These are phyloP conservation scores for Sesamia inferens DNA, from an alignment of 2,888 invertebrate genomes.

Conservation along the genomic window DNA sequence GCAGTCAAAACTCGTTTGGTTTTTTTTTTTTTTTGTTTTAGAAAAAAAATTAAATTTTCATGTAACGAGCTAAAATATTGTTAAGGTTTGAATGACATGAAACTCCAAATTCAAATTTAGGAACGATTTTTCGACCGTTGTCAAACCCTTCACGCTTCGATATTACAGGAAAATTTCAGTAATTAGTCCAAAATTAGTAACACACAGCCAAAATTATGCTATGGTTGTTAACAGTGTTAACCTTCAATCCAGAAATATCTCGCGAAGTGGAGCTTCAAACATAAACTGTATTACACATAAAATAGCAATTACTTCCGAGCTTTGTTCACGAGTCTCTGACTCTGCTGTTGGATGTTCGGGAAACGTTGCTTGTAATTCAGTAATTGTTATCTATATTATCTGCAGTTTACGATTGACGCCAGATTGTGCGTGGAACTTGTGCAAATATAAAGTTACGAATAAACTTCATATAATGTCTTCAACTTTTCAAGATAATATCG, in stretches of 20 bases:
- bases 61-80: conserved; percentile 17
- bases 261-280: conserved; percentile 31
- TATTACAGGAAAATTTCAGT: background rate
- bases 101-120: background rate
- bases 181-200: conserved; percentile 28
- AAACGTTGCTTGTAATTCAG: conserved; percentile 18
- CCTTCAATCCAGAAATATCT: conserved; percentile 50
- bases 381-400: background rate
- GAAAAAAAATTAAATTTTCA: no score
- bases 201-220: conserved; percentile 38
- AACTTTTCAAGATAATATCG: no score
- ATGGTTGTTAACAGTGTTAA: conserved; percentile 32
- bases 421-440: no score
- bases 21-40: no score
- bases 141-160: background rate
- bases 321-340: conserved; percentile 39
- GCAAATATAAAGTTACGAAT: no score
- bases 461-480: no score
- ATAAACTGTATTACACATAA: conserved; percentile 38
- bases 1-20: no score
- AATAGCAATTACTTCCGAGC: conserved; percentile 40
- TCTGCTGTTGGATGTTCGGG: conserved; percentile 14
- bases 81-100: background rate
- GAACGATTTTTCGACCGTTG: background rate
- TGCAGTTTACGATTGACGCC: background rate